A percentile compares a stretch with the other conserved stretches of the same genome.
Conservation (phyloP, 2,113 vertebrate genomes). For the Camelus bactrianus region DNA sequence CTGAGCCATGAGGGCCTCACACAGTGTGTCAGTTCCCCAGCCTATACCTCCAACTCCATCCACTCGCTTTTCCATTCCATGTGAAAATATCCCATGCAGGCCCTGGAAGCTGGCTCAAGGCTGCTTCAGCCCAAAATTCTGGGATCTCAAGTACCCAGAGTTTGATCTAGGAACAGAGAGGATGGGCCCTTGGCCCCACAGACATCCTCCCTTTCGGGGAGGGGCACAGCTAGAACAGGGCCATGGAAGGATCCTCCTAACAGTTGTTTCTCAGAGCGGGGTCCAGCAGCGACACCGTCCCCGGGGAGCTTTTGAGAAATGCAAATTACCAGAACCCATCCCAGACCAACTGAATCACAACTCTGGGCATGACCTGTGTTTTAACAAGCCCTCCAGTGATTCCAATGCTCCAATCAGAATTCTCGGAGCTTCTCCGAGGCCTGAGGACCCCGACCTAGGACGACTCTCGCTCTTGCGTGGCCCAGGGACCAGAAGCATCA, state of each 20-base stretch:
- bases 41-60: not conserved
- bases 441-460: not conserved
- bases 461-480: not conserved
- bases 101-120: not conserved
- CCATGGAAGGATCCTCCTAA: not conserved
- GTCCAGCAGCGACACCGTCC: not conserved
- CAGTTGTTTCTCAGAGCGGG: not conserved
- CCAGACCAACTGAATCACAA: not conserved
- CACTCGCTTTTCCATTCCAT: no score
- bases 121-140: not conserved
- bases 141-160: not conserved
- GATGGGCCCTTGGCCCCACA: not conserved
- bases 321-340: not conserved
- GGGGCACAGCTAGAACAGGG: not conserved
- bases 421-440: not conserved
- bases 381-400: not conserved
- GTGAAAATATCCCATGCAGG: not conserved
- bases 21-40: not conserved
- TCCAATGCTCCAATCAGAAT: accelerated
- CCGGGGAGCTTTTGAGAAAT: not conserved
- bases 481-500: not conserved
- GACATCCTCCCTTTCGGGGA: not conserved
- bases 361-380: not conserved
- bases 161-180: not conserved
- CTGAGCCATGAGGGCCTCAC: not conserved